Conservation (phyloP, 2,888 invertebrate genomes). For the Conomelus anceps region DNA sequence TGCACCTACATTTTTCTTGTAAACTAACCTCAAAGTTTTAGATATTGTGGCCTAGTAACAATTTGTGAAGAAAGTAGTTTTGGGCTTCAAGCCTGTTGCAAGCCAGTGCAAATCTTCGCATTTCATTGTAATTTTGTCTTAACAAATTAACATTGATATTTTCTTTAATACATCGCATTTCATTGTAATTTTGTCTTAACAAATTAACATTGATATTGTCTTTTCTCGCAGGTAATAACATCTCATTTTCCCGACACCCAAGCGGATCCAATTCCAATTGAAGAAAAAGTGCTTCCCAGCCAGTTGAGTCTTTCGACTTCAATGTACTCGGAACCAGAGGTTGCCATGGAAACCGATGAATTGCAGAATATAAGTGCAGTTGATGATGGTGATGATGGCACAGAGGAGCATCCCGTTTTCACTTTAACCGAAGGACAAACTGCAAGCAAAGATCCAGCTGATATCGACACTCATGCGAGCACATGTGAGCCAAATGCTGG, state of each 20-base stretch:
- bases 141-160: not conserved
- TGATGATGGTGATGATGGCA: not conserved
- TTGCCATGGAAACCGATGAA: conserved; percentile 15
- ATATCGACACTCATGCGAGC: not conserved
- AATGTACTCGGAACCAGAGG: conserved; percentile 27
- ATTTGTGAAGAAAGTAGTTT: too few relatives aligned
- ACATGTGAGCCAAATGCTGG: not conserved
- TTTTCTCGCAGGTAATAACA: conserved; percentile 4
- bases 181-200: too few relatives aligned
- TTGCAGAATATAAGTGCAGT: not conserved
- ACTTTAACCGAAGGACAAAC: not conserved
- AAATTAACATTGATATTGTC: not conserved
- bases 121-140: too few relatives aligned
- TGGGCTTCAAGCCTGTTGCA: too few relatives aligned
- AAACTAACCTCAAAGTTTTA: too few relatives aligned
- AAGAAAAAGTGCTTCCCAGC: conserved; percentile 20
- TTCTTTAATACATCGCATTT: too few relatives aligned
- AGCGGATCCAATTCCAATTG: conserved; percentile 1
- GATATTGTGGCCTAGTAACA: too few relatives aligned
- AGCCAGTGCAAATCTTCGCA: too few relatives aligned
- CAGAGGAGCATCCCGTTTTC: not conserved
- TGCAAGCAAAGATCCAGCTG: not conserved
- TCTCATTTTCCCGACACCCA: conserved; percentile 14
- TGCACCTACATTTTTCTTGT: too few relatives aligned
- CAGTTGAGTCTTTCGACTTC: conserved; percentile 23